Evolutionary conservation across 2,888 invertebrate species (phyloP).

Genomic region (Xylophagus ater): DNA sequence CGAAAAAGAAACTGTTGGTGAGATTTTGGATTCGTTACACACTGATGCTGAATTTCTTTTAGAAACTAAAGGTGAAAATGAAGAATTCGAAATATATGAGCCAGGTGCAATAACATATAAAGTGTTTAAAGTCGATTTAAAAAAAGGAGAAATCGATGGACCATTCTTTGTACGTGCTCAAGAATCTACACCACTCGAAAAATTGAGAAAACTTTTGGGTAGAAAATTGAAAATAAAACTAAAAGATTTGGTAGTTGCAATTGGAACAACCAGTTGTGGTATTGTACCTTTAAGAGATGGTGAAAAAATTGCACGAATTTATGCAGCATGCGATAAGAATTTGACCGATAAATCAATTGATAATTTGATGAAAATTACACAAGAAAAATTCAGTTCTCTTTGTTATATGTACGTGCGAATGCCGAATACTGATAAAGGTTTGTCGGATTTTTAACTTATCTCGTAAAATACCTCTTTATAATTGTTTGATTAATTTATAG

Average conservation of each 20-base stretch:
- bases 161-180: conserved; percentile 50
- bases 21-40: conserved; percentile 36
- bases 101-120: conserved; percentile 49
- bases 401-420: conserved; percentile 50
- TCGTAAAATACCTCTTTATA: conserved; percentile 31
- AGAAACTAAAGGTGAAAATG: conserved; percentile 50
- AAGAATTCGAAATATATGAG: conserved; percentile 50
- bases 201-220: conserved; percentile 47
- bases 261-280: conserved; percentile 36
- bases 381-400: conserved; percentile 46
- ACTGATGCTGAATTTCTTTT: conserved; percentile 50
- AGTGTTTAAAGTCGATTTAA: conserved; percentile 51
- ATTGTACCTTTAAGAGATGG: conserved; percentile 36
- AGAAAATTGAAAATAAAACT: conserved; percentile 39
- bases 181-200: conserved; percentile 44
- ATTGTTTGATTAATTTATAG: conserved; percentile 26
- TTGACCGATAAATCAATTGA: conserved; percentile 39
- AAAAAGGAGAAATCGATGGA: conserved; percentile 49
- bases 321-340: conserved; percentile 34
- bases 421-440: conserved; percentile 51
- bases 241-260: conserved; percentile 38
- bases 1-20: conserved; percentile 41
- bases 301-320: conserved; percentile 34
- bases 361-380: conserved; percentile 27
- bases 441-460: conserved; percentile 36